Evolutionary conservation across 2,113 vertebrate genomes (phyloP), one percentile per base, ranked within the genome.

Genomic region (Channa argus): DNA sequence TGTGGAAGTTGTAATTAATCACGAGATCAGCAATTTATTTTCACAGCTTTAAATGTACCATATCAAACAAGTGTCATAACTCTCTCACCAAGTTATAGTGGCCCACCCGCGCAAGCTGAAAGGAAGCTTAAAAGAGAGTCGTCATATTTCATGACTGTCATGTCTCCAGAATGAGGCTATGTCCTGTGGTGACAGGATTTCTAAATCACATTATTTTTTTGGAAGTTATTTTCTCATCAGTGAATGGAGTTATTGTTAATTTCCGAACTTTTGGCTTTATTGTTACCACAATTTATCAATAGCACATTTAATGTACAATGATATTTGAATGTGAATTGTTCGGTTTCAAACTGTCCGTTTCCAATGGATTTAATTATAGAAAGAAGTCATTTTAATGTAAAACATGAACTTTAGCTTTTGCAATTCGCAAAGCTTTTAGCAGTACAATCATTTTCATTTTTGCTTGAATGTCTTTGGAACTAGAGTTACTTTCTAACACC

Each of bases 231-330:
- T 68, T 52, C 46, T 5, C 54, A 62, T 37, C 54, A 47, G n/a
- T 24, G 5, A 67, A n/a, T 14, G 36, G 37, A 53, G 54, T 49
- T 61, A 72, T 66, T 41, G 47, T 47, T 71, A 54, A 46, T 79
- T 47, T 41, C 14, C 15, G 49, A 44, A 63, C 45, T 6, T 50
- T 12, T 63, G 74, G 37, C 49, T 61, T n/a, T 13, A 15, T 15
- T 36, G 14, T 36, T 3, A 73, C 44, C 43, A 3, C 43, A 62
- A 8, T 34, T 63, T 56, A 80, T 63, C 58, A 46, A 61, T 45
- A 79, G 61, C 61, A 69, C 63, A 74, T 80, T 63, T 80, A 34
- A 63, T 41, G 15, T 46, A 56, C 51, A 66, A 62, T 37, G 6
- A 41, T 8, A 61, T 46, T 43, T 43, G 43, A 44, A 59, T 44